Conservation (phyloP, 2,797 vertebrate species). For the Mallotus villosus region DNA sequence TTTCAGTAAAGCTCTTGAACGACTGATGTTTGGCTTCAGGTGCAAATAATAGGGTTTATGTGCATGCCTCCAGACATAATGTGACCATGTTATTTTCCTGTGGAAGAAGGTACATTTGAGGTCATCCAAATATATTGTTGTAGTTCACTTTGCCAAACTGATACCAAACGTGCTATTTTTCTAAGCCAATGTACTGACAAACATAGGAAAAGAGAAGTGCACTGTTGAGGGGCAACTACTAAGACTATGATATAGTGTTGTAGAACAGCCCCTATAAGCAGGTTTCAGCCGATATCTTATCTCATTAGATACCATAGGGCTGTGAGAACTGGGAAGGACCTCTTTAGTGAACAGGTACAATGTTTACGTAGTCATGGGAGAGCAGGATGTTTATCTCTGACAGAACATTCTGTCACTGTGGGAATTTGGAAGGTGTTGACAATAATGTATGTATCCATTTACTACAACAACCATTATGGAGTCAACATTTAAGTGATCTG, state of each 20-base stretch:
- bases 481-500: not conserved
- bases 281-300: slow-evolving; percentile 3
- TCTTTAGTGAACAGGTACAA: not conserved
- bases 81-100: not conserved
- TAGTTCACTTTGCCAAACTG: not conserved
- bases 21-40: not conserved
- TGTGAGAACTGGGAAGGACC: not conserved
- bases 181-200: not conserved
- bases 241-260: not conserved
- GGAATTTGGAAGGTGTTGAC: too few species aligned
- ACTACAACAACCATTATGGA: not conserved
- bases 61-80: not conserved
- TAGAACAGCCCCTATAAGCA: not conserved
- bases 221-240: not conserved
- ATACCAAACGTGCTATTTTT: too few species aligned
- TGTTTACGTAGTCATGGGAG: slow-evolving; percentile 7
- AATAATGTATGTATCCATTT: too few species aligned
- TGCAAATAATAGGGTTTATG: not conserved
- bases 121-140: not conserved
- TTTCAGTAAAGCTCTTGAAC: slow-evolving; percentile 18
- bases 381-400: not conserved
- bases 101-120: not conserved
- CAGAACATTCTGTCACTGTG: too few species aligned
- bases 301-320: not conserved
- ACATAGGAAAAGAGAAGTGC: not conserved